These are phyloP conservation scores for Desmodus rotundus DNA, from an alignment of 2,113 vertebrate genomes.

Conservation along the genomic window DNA sequence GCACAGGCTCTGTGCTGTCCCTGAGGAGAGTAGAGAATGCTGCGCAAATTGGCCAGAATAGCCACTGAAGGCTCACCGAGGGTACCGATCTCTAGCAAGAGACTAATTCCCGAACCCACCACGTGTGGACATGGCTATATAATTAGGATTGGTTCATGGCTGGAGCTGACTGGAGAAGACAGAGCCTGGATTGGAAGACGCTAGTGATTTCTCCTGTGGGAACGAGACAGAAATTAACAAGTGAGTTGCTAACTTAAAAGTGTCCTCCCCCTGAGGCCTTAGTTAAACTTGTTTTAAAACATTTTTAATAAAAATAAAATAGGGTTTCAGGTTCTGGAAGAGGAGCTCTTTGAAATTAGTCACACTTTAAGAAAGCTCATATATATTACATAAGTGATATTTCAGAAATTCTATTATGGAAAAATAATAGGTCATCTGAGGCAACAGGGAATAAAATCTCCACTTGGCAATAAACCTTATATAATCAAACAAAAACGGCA, in stretches of 20 bases:
- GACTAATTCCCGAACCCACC: neutral
- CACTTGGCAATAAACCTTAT: constrained; percentile 57
- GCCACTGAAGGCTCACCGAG: neutral
- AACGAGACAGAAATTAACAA: neutral
- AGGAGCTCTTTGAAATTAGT: neutral
- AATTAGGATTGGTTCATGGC: neutral
- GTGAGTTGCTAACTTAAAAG: neutral
- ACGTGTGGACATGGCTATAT: neutral
- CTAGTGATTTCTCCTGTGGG: neutral
- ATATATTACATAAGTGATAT: neutral
- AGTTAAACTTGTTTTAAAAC: constrained; percentile 9
- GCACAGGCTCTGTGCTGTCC: fast-evolving
- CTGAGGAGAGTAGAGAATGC: neutral
- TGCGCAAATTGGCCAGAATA: neutral
- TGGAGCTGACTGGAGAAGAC: neutral
- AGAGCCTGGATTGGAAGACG: neutral
- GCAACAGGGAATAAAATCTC: constrained; percentile 39
- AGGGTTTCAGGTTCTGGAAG: neutral
- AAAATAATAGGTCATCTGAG: constrained; percentile 54
- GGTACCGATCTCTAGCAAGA: neutral
- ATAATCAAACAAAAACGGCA: constrained; percentile 46
- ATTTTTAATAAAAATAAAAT: constrained; percentile 34
- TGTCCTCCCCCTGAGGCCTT: neutral
- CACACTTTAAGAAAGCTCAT: neutral
- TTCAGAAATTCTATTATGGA: constrained; percentile 48